Conservation (phyloP, 2,888 invertebrate species). For the Tetanocera ferruginea region DNA sequence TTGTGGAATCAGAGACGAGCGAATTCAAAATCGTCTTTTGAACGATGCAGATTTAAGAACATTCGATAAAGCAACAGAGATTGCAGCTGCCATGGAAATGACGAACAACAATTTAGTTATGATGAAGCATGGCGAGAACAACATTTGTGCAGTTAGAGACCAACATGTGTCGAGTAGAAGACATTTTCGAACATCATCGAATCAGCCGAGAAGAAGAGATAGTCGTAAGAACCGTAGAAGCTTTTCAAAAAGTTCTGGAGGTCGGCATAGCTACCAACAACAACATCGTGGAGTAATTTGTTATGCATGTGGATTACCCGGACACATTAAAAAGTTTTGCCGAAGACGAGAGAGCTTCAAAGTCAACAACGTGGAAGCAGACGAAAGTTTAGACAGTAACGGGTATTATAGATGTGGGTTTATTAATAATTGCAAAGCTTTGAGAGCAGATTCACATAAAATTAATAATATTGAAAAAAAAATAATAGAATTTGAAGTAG, state of each 20-base stretch:
- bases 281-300: background rate
- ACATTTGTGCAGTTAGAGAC: background rate
- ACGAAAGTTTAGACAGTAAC: too few relatives aligned
- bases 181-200: background rate
- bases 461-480: constrained; percentile 2
- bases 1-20: too few relatives aligned
- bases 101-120: background rate
- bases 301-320: constrained; percentile 13
- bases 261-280: background rate
- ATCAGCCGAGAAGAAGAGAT: background rate
- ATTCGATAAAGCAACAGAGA: constrained; percentile 19
- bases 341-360: too few relatives aligned
- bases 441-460: constrained; percentile 17
- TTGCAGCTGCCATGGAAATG: constrained; percentile 12
- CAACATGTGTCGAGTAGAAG: background rate
- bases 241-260: too few relatives aligned
- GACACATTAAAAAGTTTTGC: constrained; percentile 23
- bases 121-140: background rate
- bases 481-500: constrained; percentile 39
- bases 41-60: background rate
- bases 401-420: too few relatives aligned
- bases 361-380: too few relatives aligned
- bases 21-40: too few relatives aligned
- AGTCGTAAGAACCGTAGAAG: background rate
- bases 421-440: constrained; percentile 30